Evolutionary conservation across 92 coral and sea anemone genomes (phyloP).

Genomic region (Scolanthus callimorphus): DNA sequence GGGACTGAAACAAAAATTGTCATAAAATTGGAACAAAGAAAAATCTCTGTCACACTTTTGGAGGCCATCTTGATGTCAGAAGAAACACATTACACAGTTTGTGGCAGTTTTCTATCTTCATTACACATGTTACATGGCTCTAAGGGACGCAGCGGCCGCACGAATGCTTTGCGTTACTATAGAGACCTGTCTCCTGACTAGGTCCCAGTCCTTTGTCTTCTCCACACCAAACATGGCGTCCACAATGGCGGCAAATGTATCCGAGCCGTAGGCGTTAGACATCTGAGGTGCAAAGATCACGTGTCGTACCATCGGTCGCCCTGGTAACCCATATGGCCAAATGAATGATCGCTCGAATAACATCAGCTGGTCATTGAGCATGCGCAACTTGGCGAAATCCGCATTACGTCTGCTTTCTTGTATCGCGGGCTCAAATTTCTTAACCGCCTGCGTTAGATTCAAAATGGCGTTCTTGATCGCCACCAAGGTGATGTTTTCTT

Average conservation of each 20-base stretch:
- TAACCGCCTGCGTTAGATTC: conserved; percentile 20
- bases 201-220: conserved; percentile 66
- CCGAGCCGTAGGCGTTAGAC: conserved; percentile 56
- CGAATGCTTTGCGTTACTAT: conserved; percentile 59
- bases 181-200: conserved; percentile 68
- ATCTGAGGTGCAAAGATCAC: conserved; percentile 73
- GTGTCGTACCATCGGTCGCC: conserved; percentile 66
- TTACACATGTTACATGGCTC: not conserved
- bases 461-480: conserved; percentile 33
- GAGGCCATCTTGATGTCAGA: no score
- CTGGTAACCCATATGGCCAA: conserved; percentile 79
- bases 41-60: no score
- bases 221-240: conserved; percentile 55
- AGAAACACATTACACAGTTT: no score
- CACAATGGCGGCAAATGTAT: conserved; percentile 69
- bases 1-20: no score
- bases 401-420: not conserved
- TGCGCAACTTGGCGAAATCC: conserved; percentile 62
- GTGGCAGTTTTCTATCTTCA: no score
- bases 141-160: conserved; percentile 45
- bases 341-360: conserved; percentile 70
- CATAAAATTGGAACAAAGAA: no score
- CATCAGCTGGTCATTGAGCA: conserved; percentile 76
- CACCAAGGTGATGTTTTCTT: conserved; percentile 41
- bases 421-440: conserved; percentile 36